These are phyloP conservation scores for Indri indri DNA, from an alignment of 2,113 vertebrate genomes.

Conservation along the genomic window DNA sequence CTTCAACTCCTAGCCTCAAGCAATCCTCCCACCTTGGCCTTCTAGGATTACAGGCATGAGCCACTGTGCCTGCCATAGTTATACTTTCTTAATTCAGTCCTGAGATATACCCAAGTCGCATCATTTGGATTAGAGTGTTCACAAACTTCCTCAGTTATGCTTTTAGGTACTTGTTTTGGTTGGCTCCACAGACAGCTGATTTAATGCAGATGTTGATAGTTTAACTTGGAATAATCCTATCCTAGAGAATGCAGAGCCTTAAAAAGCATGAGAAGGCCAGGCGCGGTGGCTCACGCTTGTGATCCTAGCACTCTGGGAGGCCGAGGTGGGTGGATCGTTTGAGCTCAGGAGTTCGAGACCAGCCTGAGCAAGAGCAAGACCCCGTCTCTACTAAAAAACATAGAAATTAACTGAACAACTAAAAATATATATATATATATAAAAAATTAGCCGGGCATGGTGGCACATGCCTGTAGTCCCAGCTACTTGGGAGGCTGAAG, in stretches of 20 bases:
- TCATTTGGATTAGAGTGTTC: neutral
- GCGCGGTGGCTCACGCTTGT: no score
- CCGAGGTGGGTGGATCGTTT: no score
- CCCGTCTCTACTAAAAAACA: no score
- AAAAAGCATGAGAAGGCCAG: neutral
- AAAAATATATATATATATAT: no score
- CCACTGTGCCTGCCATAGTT: neutral
- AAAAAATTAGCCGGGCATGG: no score
- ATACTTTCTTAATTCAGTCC: neutral
- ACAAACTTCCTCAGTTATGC: neutral
- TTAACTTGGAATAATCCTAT: neutral
- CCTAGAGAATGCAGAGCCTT: neutral
- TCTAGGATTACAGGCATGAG: neutral
- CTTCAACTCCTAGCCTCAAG: neutral
- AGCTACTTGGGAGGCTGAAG: no score
- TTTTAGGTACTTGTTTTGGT: neutral
- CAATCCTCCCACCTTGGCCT: neutral
- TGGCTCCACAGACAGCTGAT: neutral
- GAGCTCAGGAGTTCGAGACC: no score
- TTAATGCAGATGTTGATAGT: neutral
- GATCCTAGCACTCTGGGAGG: no score
- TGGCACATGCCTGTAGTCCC: no score
- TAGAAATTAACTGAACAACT: no score
- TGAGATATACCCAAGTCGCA: neutral
- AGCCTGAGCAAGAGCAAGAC: no score